A percentile compares a stretch with the other conserved stretches of the same genome.
Conservation (phyloP, 2,888 invertebrate species). For the Drosophila vallismaia region DNA sequence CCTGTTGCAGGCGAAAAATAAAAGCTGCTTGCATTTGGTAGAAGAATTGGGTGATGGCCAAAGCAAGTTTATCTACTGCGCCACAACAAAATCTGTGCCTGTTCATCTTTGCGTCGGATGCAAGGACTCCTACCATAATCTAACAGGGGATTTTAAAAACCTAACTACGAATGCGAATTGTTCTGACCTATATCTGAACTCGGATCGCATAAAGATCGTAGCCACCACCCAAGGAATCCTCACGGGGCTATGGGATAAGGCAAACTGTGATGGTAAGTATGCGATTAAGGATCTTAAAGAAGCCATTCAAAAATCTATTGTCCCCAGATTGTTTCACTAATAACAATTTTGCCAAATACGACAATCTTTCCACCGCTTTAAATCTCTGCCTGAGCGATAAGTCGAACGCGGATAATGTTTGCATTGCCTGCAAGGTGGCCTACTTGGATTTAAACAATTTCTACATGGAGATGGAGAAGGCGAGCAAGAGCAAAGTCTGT, state of each 20-base stretch:
- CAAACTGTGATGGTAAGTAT: slow-evolving; percentile 71
- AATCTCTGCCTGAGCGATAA: slow-evolving; percentile 30
- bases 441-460: slow-evolving; percentile 67
- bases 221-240: slow-evolving; percentile 62
- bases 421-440: slow-evolving; percentile 35
- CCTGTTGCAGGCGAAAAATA: neutral
- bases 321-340: slow-evolving; percentile 64
- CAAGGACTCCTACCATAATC: rapidly evolving
- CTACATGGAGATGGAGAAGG: slow-evolving; percentile 67
- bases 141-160: slow-evolving; percentile 25
- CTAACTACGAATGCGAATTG: slow-evolving; percentile 56
- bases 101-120: slow-evolving; percentile 66
- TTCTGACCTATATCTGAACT: slow-evolving; percentile 61
- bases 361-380: slow-evolving; percentile 5
- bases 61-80: slow-evolving; percentile 57
- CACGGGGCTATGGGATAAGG: slow-evolving; percentile 69
- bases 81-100: slow-evolving; percentile 52
- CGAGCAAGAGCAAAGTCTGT: slow-evolving; percentile 70
- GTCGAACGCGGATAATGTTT: slow-evolving; percentile 6
- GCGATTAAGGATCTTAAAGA: neutral
- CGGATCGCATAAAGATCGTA: slow-evolving; percentile 77
- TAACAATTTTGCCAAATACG: slow-evolving; percentile 49
- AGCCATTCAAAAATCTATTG: neutral
- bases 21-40: slow-evolving; percentile 39
- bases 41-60: slow-evolving; percentile 54